Conservation (phyloP, 2,888 invertebrate species). For the Elegia similella region DNA sequence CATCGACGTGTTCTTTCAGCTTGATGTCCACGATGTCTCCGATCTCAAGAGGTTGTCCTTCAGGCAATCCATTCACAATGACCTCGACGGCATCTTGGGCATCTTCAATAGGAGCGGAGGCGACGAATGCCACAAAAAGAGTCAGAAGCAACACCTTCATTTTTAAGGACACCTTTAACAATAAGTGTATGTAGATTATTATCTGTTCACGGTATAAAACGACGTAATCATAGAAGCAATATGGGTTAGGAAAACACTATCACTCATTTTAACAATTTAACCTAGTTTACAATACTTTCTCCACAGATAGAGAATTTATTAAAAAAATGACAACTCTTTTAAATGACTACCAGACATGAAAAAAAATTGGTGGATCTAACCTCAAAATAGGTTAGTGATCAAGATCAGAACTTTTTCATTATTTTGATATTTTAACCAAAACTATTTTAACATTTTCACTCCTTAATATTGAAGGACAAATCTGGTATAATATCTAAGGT, state of each 20-base stretch:
- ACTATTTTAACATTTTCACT: no score
- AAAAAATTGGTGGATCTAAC: background rate
- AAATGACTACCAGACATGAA: background rate
- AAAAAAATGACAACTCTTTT: background rate
- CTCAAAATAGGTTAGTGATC: no score
- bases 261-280: background rate
- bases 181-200: slow-evolving; percentile 4
- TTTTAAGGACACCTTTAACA: slow-evolving; percentile 37
- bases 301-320: background rate
- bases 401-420: no score
- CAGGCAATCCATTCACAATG: slow-evolving; percentile 54
- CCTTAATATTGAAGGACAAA: no score
- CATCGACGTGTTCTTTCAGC: slow-evolving; percentile 47
- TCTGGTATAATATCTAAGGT: no score
- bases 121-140: slow-evolving; percentile 51
- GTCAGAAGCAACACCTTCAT: slow-evolving; percentile 60
- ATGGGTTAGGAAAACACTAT: background rate
- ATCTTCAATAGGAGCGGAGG: slow-evolving; percentile 46
- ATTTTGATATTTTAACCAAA: no score
- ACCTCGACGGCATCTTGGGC: slow-evolving; percentile 48
- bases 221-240: background rate
- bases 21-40: slow-evolving; percentile 49
- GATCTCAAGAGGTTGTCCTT: slow-evolving; percentile 52
- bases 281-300: background rate
- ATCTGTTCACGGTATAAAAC: background rate